Evolutionary conservation across 2,888 invertebrate species (phyloP).

Genomic region (Perithous albicinctus): DNA sequence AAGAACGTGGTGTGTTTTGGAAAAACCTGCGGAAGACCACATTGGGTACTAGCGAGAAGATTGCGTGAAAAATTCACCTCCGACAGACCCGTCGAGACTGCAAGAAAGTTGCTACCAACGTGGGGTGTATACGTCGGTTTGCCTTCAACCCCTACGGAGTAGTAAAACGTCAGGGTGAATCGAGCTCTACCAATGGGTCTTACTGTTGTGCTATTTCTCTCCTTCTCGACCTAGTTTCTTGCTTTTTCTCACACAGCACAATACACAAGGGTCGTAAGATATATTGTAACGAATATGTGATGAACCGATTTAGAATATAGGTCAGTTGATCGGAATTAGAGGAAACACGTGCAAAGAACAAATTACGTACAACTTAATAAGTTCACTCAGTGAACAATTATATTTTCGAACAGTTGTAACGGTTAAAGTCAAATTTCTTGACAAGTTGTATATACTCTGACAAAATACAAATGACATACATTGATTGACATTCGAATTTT

Average conservation of each 20-base stretch:
- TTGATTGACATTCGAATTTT: too few species aligned
- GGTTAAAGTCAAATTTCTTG: too few species aligned
- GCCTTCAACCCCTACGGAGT: conserved; percentile 51
- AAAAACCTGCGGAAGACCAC: conserved; percentile 49
- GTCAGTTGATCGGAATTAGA: not conserved
- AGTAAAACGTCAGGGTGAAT: conserved; percentile 64
- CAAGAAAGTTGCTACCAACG: conserved; percentile 9
- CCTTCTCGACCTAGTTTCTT: conserved; percentile 58
- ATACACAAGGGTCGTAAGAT: conserved; percentile 23
- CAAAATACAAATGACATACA: too few species aligned
- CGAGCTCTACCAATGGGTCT: conserved; percentile 27
- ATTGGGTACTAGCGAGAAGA: conserved; percentile 49
- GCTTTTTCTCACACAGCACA: conserved; percentile 33
- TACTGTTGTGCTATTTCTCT: conserved; percentile 30
- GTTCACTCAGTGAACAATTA: not conserved
- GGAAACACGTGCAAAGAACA: not conserved
- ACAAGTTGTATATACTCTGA: too few species aligned
- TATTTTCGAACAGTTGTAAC: too few species aligned
- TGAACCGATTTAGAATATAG: conserved; percentile 4
- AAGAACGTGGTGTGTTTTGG: conserved; percentile 5
- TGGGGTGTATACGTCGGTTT: conserved; percentile 31
- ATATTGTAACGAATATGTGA: conserved; percentile 18
- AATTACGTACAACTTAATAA: not conserved
- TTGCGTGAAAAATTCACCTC: conserved; percentile 64
- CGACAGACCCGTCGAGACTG: conserved; percentile 34